Evolutionary conservation across 2,888 invertebrate genomes (phyloP).

Genomic region (Diplazon laetatorius): DNA sequence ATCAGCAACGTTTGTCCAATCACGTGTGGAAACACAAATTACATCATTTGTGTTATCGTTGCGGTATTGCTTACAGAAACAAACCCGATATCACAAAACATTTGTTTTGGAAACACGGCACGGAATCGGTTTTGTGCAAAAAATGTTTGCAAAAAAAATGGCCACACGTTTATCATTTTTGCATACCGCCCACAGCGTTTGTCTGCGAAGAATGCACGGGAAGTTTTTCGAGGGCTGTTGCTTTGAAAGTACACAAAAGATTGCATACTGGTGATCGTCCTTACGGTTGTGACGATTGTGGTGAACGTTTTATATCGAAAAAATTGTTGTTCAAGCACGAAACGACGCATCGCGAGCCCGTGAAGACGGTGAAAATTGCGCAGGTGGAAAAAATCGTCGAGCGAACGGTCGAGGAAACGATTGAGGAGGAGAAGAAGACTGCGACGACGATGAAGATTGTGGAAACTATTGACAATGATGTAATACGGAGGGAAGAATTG

Average conservation of each 20-base stretch:
- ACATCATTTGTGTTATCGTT: slow-evolving; percentile 93
- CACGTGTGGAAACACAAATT: slow-evolving; percentile 96
- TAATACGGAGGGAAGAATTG: no score
- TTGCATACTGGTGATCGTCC: slow-evolving; percentile 89
- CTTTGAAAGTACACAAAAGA: slow-evolving; percentile 92
- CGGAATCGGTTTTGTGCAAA: slow-evolving; percentile 93
- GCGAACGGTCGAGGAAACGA: no score
- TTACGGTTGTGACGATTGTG: slow-evolving; percentile 89
- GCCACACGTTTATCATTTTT: slow-evolving; percentile 96
- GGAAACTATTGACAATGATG: slow-evolving; percentile 49
- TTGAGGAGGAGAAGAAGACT: slow-evolving; percentile 58
- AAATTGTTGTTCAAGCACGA: slow-evolving; percentile 90
- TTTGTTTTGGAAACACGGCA: slow-evolving; percentile 96
- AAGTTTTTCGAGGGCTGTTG: slow-evolving; percentile 90
- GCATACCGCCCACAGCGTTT: slow-evolving; percentile 91
- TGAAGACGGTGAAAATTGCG: slow-evolving; percentile 76
- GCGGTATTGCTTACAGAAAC: slow-evolving; percentile 94
- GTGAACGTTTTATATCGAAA: slow-evolving; percentile 91
- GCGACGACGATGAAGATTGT: slow-evolving; percentile 68
- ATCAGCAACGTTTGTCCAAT: slow-evolving; percentile 91
- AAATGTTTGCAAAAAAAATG: slow-evolving; percentile 94
- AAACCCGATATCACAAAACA: slow-evolving; percentile 95
- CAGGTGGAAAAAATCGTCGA: slow-evolving; percentile 13
- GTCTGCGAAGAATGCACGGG: slow-evolving; percentile 91
- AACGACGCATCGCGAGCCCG: slow-evolving; percentile 84